Evolutionary conservation across 2,888 invertebrate species (phyloP), one percentile per base, ranked within the genome.

Genomic region (Spisula subtruncata): DNA sequence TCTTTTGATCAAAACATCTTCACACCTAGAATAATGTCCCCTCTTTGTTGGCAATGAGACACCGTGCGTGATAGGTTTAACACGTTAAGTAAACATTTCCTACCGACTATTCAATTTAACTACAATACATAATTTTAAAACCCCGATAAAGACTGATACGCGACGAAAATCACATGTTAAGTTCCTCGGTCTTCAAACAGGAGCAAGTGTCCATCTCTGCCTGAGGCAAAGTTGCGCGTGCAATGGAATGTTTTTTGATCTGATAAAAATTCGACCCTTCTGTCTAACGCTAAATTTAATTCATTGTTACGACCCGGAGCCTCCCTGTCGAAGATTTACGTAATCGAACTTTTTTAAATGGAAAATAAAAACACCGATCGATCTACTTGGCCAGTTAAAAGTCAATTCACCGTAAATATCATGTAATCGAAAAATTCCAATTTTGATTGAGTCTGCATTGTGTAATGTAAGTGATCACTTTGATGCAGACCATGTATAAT

Each of bases 121-220:
- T 85, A 91, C 92, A 92, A 91, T 92, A 91, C 89, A 92, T 92
- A 92, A 92, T 91, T 91, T 92, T 79, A 75, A 91, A 89, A 79
- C 86, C 89, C 83, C 81, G 87, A 89, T 88, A 87, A 88, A 82
- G 54, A 81, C 54, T 83, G 88, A 87, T 91, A 91, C 89, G 75
- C 87, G 85, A 88, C 89, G 83, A 81, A 85, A 89, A 91, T 91
- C 88, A 84, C 92, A 88, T 91, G 89, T 91, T 87, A 87, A 90
- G 87, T 41, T 80, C 51, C 79, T 81, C 83, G 60, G 60, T 56
- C 82, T 86, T 56, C 87, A 87, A 48, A 86, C 84, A 29, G 71
- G 89, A 81, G 46, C 35, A 54, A 88, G 83, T 60, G 88, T 88
- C 83, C 81, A 60, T 79, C 90, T 83, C 75, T 88, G 90, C 92